These are phyloP conservation scores for Sclerurus mexicanus DNA, from an alignment of 2,113 vertebrate genomes.

Conservation along the genomic window DNA sequence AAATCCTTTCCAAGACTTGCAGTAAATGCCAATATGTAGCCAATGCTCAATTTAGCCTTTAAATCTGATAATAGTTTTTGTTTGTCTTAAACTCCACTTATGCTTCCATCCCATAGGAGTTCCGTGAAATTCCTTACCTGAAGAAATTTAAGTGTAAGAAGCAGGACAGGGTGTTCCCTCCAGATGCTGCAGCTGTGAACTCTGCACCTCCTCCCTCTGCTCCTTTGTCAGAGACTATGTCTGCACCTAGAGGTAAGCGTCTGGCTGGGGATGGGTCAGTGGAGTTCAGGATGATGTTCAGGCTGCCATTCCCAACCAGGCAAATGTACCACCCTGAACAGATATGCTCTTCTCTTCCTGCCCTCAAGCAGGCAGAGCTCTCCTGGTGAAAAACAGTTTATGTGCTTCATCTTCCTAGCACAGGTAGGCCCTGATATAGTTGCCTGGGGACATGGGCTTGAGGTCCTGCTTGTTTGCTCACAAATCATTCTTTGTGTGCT, in stretches of 20 bases:
- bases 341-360: neutral
- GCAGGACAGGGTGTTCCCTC: constrained; percentile 86
- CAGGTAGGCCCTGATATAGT: neutral
- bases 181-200: constrained; percentile 48
- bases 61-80: neutral
- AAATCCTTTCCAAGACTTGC: neutral
- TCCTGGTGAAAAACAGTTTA: neutral
- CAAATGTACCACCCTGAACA: rapidly evolving
- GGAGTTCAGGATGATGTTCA: neutral
- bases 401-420: neutral
- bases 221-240: constrained; percentile 5
- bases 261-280: neutral
- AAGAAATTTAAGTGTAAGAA: constrained; percentile 95
- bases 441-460: neutral
- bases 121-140: constrained; percentile 88
- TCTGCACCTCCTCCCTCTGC: constrained; percentile 1
- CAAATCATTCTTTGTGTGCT: neutral
- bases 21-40: neutral
- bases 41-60: neutral
- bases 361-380: neutral
- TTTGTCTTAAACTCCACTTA: neutral
- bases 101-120: constrained; percentile 78
- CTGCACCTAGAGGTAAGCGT: constrained; percentile 73
- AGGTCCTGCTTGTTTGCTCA: neutral
- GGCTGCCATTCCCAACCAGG: neutral